These are phyloP conservation scores for human DNA, from an alignment of 2,113 vertebrate genomes.

Conservation along the genomic window GRCh38 chr14:65781001-65781500, in stretches of 20 bases:
- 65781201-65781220: slow-evolving; percentile 20
- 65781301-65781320: neutral
- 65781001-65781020: slow-evolving; percentile 54
- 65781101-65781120: slow-evolving; percentile 44
- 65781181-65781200: neutral
- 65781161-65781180: neutral
- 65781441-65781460: neutral
- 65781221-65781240: neutral
- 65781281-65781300: neutral
- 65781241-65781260: slow-evolving; percentile 22
- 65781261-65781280: neutral
- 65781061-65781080: slow-evolving; percentile 60
- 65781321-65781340: neutral
- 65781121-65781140: neutral
- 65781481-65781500: neutral
- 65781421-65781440: neutral
- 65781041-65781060: slow-evolving; percentile 48
- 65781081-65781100: slow-evolving; percentile 20
- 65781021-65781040: slow-evolving; percentile 66
- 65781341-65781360: neutral
- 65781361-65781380: neutral
- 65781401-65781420: neutral
- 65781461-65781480: neutral
- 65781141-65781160: slow-evolving; percentile 30
- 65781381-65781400: neutral